Percentiles rank a stretch among this genome's conserved stretches.
Conservation (phyloP, 1,140 invertebrate genomes). For the Paraescarpia echinospica region DNA sequence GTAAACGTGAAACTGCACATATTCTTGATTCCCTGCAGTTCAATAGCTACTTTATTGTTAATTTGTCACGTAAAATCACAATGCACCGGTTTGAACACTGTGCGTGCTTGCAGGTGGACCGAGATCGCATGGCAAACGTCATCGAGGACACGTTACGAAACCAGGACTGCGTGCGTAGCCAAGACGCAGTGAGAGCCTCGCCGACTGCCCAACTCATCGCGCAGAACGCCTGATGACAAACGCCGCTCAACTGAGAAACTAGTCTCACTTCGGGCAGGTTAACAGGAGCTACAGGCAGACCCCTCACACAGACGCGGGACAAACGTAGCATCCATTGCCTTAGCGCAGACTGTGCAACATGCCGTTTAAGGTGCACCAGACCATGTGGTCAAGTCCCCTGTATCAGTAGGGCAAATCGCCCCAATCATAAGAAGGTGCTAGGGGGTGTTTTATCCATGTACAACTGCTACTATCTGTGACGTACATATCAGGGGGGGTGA, state of each 20-base stretch:
- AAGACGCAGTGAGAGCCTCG: not conserved
- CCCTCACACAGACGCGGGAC: not conserved
- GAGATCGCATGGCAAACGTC: not conserved
- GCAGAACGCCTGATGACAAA: not conserved
- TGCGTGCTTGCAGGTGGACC: not conserved
- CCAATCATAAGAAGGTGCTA: not conserved
- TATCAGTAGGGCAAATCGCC: not conserved
- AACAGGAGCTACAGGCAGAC: not conserved
- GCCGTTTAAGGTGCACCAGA: not conserved
- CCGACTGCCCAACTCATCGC: not conserved
- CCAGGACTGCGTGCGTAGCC: not conserved
- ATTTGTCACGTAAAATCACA: not conserved
- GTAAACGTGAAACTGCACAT: not conserved
- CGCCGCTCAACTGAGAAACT: not conserved
- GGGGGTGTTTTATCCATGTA: not conserved
- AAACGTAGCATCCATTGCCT: not conserved
- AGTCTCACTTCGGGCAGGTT: not conserved
- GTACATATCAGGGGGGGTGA: not conserved
- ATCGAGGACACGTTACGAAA: not conserved
- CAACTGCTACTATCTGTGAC: not conserved
- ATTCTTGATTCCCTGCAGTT: not conserved
- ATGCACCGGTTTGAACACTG: not conserved
- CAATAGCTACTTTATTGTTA: not conserved
- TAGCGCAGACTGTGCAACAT: not conserved
- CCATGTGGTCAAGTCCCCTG: not conserved